Base-by-base conservation (phyloP, 2,113 vertebrate genomes). In the Pontoporia blainvillei region DNA sequence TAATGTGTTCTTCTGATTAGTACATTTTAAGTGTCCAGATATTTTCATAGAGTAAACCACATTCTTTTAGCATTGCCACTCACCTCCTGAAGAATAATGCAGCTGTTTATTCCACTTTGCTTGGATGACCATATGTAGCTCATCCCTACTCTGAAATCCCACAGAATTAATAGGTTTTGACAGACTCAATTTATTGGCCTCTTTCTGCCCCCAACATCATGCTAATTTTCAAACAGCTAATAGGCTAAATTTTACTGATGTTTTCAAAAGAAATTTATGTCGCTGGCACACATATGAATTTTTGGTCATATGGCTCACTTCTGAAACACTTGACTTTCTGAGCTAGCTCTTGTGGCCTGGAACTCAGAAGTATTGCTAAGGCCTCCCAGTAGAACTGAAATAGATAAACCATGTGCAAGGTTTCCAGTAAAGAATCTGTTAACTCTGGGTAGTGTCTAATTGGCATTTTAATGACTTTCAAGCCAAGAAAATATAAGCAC, bases 401-500 rank as follows among this genome's bases (percentile, higher is more conserved):
- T 8, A 89, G 54, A 79, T n/a, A 86, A 89, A 86, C 36, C 61
- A 67, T 3, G 44, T 73, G 13, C 20, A 44, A 57, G 57, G 20
- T 23, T 81, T 84, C 84, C 0, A 0, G 14, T 41, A 86, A 93
- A 94, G 36, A 90, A 49, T 23, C 0, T 64, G 18, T 75, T 87
- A 92, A 79, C 54, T 57, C 59, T 71, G 75, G 29, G 85, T 41
- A 85, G 52, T 27, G 85, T 36, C 71, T 79, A 72, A 36, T n/a
- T 66, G 69, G 49, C 34, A 83, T 57, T 90, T 94, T 79, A 72
- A 78, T 91, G 49, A 85, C 75, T 84, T 92, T 71, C 41, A 92
- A 75, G 73, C n/a, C 73, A 90, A 72, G 69, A 84, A 84, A 72
- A 90, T 89, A 62, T 2, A 73, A 96, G 79, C 39, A 79, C 71